phyloP scores from a whole-genome alignment of 2,888 invertebrate genomes.

The Campoplex capitator region DNA sequence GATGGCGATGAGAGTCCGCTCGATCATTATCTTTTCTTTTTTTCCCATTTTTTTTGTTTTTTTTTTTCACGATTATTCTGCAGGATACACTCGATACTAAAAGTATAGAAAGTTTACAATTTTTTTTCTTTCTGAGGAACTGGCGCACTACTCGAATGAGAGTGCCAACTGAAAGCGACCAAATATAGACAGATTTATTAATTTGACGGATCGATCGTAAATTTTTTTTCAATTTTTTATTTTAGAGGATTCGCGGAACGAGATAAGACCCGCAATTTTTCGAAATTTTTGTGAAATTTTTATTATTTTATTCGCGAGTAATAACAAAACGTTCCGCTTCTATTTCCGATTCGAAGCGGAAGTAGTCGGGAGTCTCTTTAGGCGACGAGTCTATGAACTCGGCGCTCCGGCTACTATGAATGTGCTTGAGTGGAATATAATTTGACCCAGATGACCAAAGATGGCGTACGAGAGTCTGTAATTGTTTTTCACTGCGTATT shows the following conservation, averaged over 20 bases:
- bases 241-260: not conserved
- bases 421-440: not conserved
- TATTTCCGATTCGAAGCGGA: not conserved
- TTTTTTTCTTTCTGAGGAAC: not conserved
- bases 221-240: not conserved
- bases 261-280: not conserved
- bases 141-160: no score
- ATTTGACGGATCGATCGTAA: no score
- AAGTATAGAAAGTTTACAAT: not conserved
- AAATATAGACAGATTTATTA: no score
- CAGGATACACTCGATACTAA: not conserved
- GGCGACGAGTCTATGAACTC: not conserved
- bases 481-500: not conserved
- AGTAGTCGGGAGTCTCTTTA: not conserved
- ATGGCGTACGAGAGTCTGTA: not conserved
- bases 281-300: not conserved
- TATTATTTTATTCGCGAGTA: not conserved
- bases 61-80: not conserved
- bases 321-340: not conserved
- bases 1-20: constrained; percentile 24
- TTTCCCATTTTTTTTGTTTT: not conserved
- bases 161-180: not conserved
- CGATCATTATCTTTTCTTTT: constrained; percentile 47
- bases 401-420: not conserved
- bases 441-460: not conserved